Conservation (phyloP, 2,113 vertebrate genomes). For the Tychaedon coryphoeus region DNA sequence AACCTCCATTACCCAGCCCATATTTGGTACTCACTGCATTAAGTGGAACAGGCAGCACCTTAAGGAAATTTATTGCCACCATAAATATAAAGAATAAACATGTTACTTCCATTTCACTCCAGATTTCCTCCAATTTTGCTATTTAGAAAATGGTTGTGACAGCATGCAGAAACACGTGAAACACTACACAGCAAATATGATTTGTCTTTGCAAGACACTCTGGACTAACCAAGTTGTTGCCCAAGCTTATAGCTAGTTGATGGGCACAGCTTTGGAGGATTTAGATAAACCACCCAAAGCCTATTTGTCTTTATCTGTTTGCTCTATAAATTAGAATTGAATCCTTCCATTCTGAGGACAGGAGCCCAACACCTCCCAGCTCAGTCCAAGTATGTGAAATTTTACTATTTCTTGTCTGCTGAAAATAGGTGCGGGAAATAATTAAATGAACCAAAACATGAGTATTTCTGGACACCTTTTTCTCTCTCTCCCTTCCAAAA, state of each 20-base stretch:
- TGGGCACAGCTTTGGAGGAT: not conserved
- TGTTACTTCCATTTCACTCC: not conserved
- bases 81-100: conserved; percentile 6
- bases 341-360: not conserved
- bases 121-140: not conserved
- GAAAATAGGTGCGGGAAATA: not conserved
- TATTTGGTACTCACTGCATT: not conserved
- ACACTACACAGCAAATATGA: not conserved
- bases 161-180: not conserved
- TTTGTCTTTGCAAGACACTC: not conserved
- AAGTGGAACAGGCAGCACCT: not conserved
- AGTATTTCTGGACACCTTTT: not conserved
- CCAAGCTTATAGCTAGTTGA: not conserved
- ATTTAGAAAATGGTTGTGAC: not conserved
- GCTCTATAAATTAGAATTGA: not conserved
- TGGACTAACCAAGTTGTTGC: not conserved
- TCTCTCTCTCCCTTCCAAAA: not conserved
- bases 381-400: not conserved
- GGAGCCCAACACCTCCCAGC: fast-evolving
- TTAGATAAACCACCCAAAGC: conserved; percentile 11
- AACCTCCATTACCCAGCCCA: not conserved
- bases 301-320: not conserved
- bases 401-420: not conserved
- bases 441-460: not conserved
- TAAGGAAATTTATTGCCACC: not conserved